Percentiles rank a stretch among this genome's conserved stretches.
These are phyloP conservation scores for Meganola albula DNA, from an alignment of 2,888 invertebrate species.

Conservation along the genomic window DNA sequence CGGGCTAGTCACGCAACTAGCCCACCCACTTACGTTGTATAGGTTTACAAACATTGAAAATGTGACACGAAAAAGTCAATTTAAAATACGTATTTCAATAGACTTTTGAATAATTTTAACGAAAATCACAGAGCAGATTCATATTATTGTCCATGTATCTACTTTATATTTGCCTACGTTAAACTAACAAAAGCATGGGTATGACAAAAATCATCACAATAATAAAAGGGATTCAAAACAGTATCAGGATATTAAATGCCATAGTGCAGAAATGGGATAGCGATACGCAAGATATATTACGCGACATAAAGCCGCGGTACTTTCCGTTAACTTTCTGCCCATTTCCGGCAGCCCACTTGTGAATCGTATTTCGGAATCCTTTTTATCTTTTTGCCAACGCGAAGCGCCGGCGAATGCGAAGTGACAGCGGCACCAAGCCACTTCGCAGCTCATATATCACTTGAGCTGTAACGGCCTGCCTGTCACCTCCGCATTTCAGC, in stretches of 20 bases:
- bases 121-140: too few species aligned
- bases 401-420: conserved; percentile 58
- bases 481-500: conserved; percentile 65
- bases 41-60: conserved; percentile 25
- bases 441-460: conserved; percentile 76
- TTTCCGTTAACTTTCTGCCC: conserved; percentile 71
- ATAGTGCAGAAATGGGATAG: conserved; percentile 74
- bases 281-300: conserved; percentile 73
- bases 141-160: too few species aligned
- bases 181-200: too few species aligned
- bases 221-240: too few species aligned
- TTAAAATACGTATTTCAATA: too few species aligned
- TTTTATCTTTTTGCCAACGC: conserved; percentile 71
- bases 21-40: too few species aligned
- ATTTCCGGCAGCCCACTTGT: conserved; percentile 74
- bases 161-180: too few species aligned
- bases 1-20: conserved; percentile 50
- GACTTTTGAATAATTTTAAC: too few species aligned
- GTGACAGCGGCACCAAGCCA: conserved; percentile 73
- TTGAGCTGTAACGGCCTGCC: conserved; percentile 63
- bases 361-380: conserved; percentile 73
- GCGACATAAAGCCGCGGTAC: conserved; percentile 69
- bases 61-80: conserved; percentile 22
- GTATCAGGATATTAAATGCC: conserved; percentile 72
- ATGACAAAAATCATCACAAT: too few species aligned